These are phyloP conservation scores for Euplagia quadripunctaria DNA, from an alignment of 2,888 invertebrate genomes.

Conservation along the genomic window DNA sequence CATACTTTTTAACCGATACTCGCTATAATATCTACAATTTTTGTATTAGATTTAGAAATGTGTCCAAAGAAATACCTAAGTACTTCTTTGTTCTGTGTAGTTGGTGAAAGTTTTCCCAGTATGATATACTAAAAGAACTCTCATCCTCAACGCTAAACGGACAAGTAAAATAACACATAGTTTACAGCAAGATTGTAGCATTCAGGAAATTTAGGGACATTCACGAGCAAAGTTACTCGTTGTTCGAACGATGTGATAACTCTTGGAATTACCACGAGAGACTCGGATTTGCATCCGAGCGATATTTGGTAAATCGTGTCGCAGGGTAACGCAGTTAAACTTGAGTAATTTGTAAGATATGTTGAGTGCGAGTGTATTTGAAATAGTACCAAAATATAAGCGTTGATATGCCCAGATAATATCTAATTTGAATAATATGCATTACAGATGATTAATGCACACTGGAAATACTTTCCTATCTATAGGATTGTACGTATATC, in stretches of 20 bases:
- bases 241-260: slow-evolving; percentile 57
- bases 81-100: neutral
- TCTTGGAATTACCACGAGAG: slow-evolving; percentile 53
- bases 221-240: slow-evolving; percentile 51
- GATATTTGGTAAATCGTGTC: slow-evolving; percentile 64
- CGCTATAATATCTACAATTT: neutral
- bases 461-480: neutral
- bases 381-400: slow-evolving; percentile 13
- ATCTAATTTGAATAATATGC: too few species aligned
- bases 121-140: neutral
- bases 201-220: slow-evolving; percentile 34
- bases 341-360: slow-evolving; percentile 61
- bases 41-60: neutral
- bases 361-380: slow-evolving; percentile 42
- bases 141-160: neutral
- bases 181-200: slow-evolving; percentile 30
- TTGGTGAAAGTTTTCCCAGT: neutral
- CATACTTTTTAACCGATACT: neutral
- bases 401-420: too few species aligned
- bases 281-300: slow-evolving; percentile 62
- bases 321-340: slow-evolving; percentile 60
- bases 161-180: slow-evolving; percentile 15
- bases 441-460: neutral
- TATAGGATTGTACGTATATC: neutral
- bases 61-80: neutral